phyloP scores from a whole-genome alignment of 2,888 invertebrate genomes.

The Dusona sp. region DNA sequence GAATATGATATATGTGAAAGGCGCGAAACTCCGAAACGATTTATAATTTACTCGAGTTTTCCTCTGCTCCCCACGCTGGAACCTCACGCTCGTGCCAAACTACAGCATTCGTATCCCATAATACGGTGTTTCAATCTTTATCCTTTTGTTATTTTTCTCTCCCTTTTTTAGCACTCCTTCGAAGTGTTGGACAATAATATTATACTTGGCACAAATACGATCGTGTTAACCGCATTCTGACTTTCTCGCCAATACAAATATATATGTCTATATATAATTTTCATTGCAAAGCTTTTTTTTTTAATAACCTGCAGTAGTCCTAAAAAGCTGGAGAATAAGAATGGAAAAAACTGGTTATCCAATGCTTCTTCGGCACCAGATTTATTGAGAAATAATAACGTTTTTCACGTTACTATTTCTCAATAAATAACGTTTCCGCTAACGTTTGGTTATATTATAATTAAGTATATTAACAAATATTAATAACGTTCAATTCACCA shows the following conservation, averaged over 20 bases:
- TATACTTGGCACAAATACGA: constrained; percentile 68
- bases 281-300: neutral
- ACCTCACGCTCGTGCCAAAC: constrained; percentile 65
- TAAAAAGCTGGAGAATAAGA: neutral
- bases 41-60: constrained; percentile 28
- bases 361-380: neutral
- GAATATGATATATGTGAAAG: constrained; percentile 33
- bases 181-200: constrained; percentile 65
- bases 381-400: neutral
- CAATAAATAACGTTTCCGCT: too few relatives aligned
- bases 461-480: neutral
- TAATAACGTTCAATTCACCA: neutral
- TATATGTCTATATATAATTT: constrained; percentile 17
- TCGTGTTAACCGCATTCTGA: constrained; percentile 50
- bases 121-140: constrained; percentile 56
- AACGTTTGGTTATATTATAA: neutral
- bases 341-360: neutral
- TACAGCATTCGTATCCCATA: constrained; percentile 66
- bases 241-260: constrained; percentile 46
- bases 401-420: neutral
- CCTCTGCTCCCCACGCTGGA: neutral
- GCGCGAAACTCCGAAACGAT: constrained; percentile 49
- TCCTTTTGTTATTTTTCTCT: constrained; percentile 43
- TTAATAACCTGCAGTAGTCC: neutral
- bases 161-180: constrained; percentile 53